A percentile compares a stretch with the other conserved stretches of the same genome.
Evolutionary conservation across 2,888 invertebrate species (phyloP).

Genomic region (Drosophila prostipennis): DNA sequence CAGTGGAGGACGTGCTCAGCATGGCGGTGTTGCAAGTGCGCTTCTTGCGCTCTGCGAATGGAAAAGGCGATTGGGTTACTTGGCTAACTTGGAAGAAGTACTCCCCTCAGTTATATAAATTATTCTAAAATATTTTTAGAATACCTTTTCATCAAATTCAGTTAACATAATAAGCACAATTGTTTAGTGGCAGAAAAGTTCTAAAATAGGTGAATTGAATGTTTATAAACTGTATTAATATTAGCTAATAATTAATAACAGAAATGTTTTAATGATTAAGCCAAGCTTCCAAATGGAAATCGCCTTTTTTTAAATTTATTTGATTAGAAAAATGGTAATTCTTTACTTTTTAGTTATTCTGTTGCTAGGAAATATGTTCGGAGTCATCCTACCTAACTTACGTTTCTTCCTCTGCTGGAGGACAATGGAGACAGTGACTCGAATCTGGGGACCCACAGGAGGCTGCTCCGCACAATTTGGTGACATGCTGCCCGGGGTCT

Average conservation of each 20-base stretch:
- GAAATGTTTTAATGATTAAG: background rate
- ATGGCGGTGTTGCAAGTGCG: constrained; percentile 83
- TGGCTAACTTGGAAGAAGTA: background rate
- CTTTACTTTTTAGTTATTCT: background rate
- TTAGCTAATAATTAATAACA: background rate
- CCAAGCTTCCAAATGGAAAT: background rate
- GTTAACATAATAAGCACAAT: no score
- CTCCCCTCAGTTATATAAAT: background rate
- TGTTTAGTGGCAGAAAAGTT: background rate
- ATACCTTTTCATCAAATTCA: no score
- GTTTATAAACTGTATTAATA: background rate
- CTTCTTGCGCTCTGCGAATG: constrained; percentile 79
- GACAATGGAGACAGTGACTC: constrained; percentile 83
- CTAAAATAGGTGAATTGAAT: no score
- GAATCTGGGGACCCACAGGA: constrained; percentile 80
- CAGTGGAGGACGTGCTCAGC: constrained; percentile 81
- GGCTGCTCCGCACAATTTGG: constrained; percentile 53
- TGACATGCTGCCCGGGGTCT: constrained; percentile 6
- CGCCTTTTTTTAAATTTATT: no score
- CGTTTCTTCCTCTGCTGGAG: constrained; percentile 81
- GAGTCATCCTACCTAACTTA: constrained; percentile 46
- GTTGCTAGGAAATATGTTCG: background rate
- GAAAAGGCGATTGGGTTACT: background rate
- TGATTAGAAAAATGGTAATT: no score
- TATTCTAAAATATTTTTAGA: background rate